These are phyloP conservation scores for Engraulis encrasicolus DNA, from an alignment of 2,113 vertebrate genomes.

Conservation along the genomic window DNA sequence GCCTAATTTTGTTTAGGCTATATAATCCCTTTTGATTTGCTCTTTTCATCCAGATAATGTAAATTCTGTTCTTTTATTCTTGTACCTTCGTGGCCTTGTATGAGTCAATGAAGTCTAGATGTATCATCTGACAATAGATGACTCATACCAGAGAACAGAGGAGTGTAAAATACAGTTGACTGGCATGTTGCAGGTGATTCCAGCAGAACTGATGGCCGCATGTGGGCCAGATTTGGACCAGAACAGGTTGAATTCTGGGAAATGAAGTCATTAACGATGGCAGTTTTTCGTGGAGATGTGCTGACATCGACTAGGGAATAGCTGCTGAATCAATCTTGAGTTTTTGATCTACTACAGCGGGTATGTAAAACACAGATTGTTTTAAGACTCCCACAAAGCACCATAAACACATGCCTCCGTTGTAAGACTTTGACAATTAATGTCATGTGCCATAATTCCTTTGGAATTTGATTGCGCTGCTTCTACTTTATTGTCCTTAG, in stretches of 20 bases:
- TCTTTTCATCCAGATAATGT: too few relatives aligned
- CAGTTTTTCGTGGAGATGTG: background rate
- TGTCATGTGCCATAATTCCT: background rate
- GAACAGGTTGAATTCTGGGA: background rate
- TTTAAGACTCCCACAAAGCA: background rate
- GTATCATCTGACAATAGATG: too few relatives aligned
- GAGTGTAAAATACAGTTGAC: background rate
- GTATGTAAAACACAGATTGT: background rate
- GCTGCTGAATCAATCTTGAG: background rate
- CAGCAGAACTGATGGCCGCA: background rate
- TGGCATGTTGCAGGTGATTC: background rate
- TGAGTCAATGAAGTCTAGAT: too few relatives aligned
- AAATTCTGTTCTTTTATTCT: too few relatives aligned
- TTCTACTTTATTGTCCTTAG: background rate
- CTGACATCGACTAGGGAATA: background rate
- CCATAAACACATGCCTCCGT: background rate
- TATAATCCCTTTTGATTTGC: too few relatives aligned
- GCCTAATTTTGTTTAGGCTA: too few relatives aligned
- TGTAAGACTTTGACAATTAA: background rate
- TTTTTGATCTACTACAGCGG: background rate
- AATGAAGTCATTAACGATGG: background rate
- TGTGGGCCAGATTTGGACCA: background rate
- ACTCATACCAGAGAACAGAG: too few relatives aligned
- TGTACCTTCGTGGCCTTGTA: too few relatives aligned
- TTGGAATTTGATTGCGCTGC: background rate